Conservation (phyloP, 2,888 invertebrate genomes). For the Nudaria mundana region DNA sequence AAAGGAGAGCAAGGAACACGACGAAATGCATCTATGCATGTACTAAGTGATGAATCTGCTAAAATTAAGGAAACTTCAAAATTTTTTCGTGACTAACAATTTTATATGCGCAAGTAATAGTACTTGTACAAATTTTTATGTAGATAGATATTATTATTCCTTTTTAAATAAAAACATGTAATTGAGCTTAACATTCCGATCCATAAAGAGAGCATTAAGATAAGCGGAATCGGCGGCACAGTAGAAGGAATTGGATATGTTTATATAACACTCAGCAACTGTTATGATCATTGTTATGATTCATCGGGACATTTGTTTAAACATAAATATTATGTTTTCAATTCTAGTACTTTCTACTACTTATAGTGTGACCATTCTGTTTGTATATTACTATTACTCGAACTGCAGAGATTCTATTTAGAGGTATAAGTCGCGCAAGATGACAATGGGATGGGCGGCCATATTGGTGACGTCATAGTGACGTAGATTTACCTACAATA, state of each 20-base stretch:
- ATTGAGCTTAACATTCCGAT: conserved; percentile 4
- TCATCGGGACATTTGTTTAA: too few species aligned
- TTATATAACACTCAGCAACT: too few species aligned
- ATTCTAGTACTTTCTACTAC: too few species aligned
- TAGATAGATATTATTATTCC: neutral
- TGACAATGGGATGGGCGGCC: too few species aligned
- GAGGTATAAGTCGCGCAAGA: too few species aligned
- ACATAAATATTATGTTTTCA: neutral
- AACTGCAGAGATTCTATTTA: too few species aligned
- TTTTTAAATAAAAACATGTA: conserved; percentile 9
- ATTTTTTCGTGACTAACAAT: neutral
- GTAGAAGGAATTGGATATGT: too few species aligned
- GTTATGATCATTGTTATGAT: neutral
- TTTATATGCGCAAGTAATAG: neutral
- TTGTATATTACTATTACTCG: too few species aligned
- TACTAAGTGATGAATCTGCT: neutral
- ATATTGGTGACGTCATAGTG: too few species aligned
- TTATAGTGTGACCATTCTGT: neutral
- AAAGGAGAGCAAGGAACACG: neutral
- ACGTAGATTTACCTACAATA: too few species aligned
- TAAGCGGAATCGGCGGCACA: too few species aligned
- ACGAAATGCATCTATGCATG: neutral
- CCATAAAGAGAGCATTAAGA: too few species aligned
- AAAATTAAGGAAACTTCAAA: neutral
- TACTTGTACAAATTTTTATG: neutral